A percentile compares a stretch with the other conserved stretches of the same genome.
Evolutionary conservation across 2,113 vertebrate species (phyloP).

Genomic region (Erythrolamprus reginae): DNA sequence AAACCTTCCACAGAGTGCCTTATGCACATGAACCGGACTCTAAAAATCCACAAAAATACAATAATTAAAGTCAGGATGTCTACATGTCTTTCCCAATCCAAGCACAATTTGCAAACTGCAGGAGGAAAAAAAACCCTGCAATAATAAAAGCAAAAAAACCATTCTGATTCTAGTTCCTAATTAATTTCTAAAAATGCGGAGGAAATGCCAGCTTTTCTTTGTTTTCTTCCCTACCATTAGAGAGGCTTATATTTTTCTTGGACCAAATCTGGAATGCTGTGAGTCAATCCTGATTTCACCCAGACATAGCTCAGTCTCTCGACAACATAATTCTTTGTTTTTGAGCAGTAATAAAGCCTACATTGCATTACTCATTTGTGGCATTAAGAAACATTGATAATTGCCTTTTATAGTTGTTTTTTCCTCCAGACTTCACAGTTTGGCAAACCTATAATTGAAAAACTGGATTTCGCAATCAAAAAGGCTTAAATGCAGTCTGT

Average conservation of each 20-base stretch:
- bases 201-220: constrained; percentile 40
- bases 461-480: constrained; percentile 76
- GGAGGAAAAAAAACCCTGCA: constrained; percentile 12
- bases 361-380: constrained; percentile 71
- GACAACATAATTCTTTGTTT: constrained; percentile 63
- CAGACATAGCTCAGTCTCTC: constrained; percentile 58
- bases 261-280: constrained; percentile 44
- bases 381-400: constrained; percentile 77
- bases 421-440: constrained; percentile 74
- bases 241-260: constrained; percentile 61
- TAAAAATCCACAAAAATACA: not conserved
- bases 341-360: constrained; percentile 58
- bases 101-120: not conserved
- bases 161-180: constrained; percentile 39
- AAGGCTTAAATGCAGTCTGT: constrained; percentile 68
- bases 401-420: constrained; percentile 71
- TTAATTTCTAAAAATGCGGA: constrained; percentile 35
- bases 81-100: not conserved
- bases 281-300: constrained; percentile 57
- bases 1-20: not conserved
- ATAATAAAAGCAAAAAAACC: constrained; percentile 35
- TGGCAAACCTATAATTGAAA: constrained; percentile 80
- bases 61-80: not conserved
- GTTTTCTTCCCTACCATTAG: not conserved
- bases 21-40: not conserved